Evolutionary conservation across 2,113 vertebrate species (phyloP), one percentile per base, ranked within the genome.

Genomic region (Plotosus lineatus): DNA sequence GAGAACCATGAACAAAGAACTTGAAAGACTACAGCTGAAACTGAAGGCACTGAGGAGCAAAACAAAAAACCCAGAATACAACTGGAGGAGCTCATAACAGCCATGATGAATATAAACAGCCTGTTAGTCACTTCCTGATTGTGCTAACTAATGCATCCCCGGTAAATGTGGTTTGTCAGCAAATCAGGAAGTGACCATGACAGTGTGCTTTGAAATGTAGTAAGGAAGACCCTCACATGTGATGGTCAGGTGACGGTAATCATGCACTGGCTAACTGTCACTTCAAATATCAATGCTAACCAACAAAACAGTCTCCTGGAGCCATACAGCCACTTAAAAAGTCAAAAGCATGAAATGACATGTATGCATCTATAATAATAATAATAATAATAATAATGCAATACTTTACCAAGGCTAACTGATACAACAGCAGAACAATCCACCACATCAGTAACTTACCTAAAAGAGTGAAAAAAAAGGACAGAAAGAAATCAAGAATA

Each of bases 401-500:
- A 78, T 68, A 69, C 77, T 6, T 79, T 40, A 79, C 63, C 63
- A 55, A 38, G n/a, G 9, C 40, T 68, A 68, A 55, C 14, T 33
- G 12, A 17, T 21, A 28, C 26, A 17, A 66, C 21, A 36, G 44
- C 31, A 63, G 3, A 33, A 8, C 28, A 19, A 51, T 66, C 46
- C 44, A 11, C 46, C 76, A 66, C 60, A 65, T 36, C 21, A 79
- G 46, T 36, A 68, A 65, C 82, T 79, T 83, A 83, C 82, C 82
- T 79, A 58, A 75, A 75, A 75, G 36, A 79, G 50, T n/a, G n/a
- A n/a, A n/a, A 79, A 71, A 66, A 31, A 74, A n/a, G n/a, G 8
- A 83, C 38, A 82, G 31, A 79, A 79, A 58, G 44, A 51, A 9
- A 9, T 38, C 6, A 38, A 75, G 26, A 83, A 46, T 68, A 15